phyloP scores from a whole-genome alignment of 2,888 invertebrate species.

The Quadriops clusia region DNA sequence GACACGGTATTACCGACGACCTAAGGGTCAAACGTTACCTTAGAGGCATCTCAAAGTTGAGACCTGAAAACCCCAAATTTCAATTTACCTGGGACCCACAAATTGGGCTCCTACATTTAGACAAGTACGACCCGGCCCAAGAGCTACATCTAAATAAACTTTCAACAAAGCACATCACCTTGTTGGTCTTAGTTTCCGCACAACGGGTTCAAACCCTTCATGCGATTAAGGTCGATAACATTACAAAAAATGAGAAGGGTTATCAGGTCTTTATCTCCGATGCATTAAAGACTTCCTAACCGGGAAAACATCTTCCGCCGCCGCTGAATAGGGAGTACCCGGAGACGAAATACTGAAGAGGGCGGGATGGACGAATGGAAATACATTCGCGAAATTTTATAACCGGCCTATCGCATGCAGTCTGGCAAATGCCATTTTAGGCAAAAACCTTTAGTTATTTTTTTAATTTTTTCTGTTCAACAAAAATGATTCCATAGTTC shows the following conservation, averaged over 20 bases:
- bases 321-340: no score
- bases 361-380: no score
- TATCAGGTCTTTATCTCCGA: no score
- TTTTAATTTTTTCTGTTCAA: no score
- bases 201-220: slow-evolving; percentile 1
- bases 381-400: no score
- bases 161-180: not conserved
- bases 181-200: slow-evolving; percentile 1
- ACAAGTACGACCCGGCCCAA: slow-evolving; percentile 3
- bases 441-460: no score
- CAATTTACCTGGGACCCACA: slow-evolving; percentile 22
- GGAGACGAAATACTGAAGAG: no score
- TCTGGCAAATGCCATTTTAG: no score
- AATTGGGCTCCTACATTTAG: slow-evolving; percentile 12
- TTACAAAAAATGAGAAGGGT: slow-evolving; percentile 1
- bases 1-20: slow-evolving; percentile 13
- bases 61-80: slow-evolving; percentile 18
- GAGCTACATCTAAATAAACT: not conserved
- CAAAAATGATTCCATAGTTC: no score
- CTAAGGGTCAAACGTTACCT: slow-evolving; percentile 18
- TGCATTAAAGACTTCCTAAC: no score
- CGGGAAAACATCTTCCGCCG: no score
- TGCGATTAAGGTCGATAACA: not conserved
- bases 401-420: no score
- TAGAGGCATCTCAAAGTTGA: slow-evolving; percentile 17